Evolutionary conservation across 2,797 vertebrate genomes (phyloP).

Genomic region (Bradypodion ventrale): DNA sequence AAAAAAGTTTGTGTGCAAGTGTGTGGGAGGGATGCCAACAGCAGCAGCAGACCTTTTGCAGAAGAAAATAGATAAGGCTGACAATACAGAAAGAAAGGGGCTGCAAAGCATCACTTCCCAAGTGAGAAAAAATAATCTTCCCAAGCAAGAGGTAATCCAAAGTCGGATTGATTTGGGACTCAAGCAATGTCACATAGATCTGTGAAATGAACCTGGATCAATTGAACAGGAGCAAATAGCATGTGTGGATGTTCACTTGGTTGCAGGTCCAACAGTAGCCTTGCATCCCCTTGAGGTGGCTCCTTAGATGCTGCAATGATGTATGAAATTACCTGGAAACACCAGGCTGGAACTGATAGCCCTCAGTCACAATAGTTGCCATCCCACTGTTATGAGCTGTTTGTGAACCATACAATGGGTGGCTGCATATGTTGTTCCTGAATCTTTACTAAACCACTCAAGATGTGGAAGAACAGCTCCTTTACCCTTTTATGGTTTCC

Average conservation of each 20-base stretch:
- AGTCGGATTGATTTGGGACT: too few species aligned
- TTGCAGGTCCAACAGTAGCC: not conserved
- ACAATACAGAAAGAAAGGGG: too few species aligned
- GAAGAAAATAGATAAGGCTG: too few species aligned
- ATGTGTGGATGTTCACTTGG: not conserved
- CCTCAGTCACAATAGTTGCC: not conserved
- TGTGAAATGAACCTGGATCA: too few species aligned
- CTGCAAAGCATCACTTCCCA: too few species aligned
- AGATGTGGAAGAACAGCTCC: not conserved
- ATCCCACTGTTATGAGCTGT: not conserved
- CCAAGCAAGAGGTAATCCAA: too few species aligned
- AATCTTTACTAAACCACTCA: conserved; percentile 32
- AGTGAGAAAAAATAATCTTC: too few species aligned
- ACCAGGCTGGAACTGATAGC: not conserved
- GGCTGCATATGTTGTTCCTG: not conserved
- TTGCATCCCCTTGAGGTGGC: not conserved
- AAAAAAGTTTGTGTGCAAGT: too few species aligned
- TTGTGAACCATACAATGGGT: not conserved
- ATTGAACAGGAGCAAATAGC: too few species aligned
- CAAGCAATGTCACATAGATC: too few species aligned
- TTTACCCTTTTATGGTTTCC: not conserved
- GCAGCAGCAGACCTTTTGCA: too few species aligned
- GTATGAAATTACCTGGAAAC: not conserved
- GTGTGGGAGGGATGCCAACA: too few species aligned
- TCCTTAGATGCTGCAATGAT: not conserved